phyloP scores from a whole-genome alignment of 2,113 vertebrate genomes.

The Protobothrops mucrosquamatus region DNA sequence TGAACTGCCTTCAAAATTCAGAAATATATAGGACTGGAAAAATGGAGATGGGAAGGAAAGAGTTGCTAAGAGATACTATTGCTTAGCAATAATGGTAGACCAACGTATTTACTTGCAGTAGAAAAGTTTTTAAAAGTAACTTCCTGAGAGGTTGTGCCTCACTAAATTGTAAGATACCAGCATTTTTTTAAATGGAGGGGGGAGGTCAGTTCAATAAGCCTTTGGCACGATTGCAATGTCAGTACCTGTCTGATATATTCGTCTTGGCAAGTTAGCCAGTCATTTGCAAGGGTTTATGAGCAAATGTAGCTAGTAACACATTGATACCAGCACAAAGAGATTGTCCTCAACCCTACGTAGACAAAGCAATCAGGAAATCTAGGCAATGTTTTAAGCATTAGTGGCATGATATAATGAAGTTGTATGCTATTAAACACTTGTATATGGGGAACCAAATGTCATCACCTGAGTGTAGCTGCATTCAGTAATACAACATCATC shows the following conservation, averaged over 20 bases:
- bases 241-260: slow-evolving; percentile 62
- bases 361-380: slow-evolving; percentile 72
- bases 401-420: slow-evolving; percentile 96
- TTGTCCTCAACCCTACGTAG: slow-evolving; percentile 73
- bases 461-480: slow-evolving; percentile 77
- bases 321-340: slow-evolving; percentile 74
- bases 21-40: not conserved
- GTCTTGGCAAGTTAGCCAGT: slow-evolving; percentile 65
- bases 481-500: slow-evolving; percentile 87
- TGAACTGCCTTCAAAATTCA: not conserved
- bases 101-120: slow-evolving; percentile 55
- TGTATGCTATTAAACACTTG: slow-evolving; percentile 86
- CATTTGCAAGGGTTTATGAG: slow-evolving; percentile 78
- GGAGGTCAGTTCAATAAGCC: slow-evolving; percentile 69
- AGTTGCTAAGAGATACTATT: not conserved
- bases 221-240: slow-evolving; percentile 71
- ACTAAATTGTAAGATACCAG: slow-evolving; percentile 58
- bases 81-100: slow-evolving; percentile 50
- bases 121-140: slow-evolving; percentile 54
- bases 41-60: not conserved
- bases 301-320: slow-evolving; percentile 70
- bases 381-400: slow-evolving; percentile 74
- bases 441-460: slow-evolving; percentile 75
- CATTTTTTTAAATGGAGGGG: slow-evolving; percentile 28
- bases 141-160: slow-evolving; percentile 38